These are phyloP conservation scores for Hypomesus transpacificus DNA, from an alignment of 2,113 vertebrate genomes.

Conservation along the genomic window DNA sequence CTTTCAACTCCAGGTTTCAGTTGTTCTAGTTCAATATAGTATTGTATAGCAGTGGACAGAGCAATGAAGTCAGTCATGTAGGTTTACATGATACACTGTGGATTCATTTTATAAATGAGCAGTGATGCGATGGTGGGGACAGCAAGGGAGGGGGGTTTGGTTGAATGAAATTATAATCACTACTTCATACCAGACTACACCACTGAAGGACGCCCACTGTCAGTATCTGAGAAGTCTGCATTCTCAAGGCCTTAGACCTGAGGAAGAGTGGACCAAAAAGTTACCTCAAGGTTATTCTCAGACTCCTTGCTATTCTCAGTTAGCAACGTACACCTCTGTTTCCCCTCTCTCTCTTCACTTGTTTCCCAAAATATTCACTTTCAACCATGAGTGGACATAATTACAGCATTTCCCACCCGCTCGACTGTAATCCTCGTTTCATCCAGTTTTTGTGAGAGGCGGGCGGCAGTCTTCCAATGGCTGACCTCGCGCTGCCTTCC, in stretches of 20 bases:
- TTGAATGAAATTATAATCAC: too few relatives aligned
- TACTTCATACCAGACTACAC: too few relatives aligned
- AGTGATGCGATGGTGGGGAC: too few relatives aligned
- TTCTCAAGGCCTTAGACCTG: slow-evolving; percentile 9
- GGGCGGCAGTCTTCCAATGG: neutral
- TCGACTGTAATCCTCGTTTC: slow-evolving; percentile 7
- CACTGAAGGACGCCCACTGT: too few relatives aligned
- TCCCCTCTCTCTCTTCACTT: slow-evolving; percentile 6
- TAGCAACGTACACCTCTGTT: slow-evolving; percentile 2
- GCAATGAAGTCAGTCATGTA: too few relatives aligned
- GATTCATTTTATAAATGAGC: too few relatives aligned
- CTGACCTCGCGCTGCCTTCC: neutral
- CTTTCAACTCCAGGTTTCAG: too few relatives aligned
- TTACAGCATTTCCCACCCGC: neutral
- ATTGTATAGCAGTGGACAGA: too few relatives aligned
- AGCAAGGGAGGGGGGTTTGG: too few relatives aligned
- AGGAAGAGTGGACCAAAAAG: slow-evolving; percentile 1
- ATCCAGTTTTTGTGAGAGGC: slow-evolving; percentile 13
- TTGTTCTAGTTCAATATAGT: too few relatives aligned
- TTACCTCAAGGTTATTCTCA: slow-evolving; percentile 25
- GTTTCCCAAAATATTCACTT: slow-evolving; percentile 13
- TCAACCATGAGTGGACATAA: slow-evolving; percentile 10
- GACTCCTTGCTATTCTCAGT: slow-evolving; percentile 33
- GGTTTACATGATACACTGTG: too few relatives aligned
- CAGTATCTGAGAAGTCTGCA: neutral